Evolutionary conservation across 2,797 vertebrate genomes (phyloP).

Genomic region (Numenius phaeopus): DNA sequence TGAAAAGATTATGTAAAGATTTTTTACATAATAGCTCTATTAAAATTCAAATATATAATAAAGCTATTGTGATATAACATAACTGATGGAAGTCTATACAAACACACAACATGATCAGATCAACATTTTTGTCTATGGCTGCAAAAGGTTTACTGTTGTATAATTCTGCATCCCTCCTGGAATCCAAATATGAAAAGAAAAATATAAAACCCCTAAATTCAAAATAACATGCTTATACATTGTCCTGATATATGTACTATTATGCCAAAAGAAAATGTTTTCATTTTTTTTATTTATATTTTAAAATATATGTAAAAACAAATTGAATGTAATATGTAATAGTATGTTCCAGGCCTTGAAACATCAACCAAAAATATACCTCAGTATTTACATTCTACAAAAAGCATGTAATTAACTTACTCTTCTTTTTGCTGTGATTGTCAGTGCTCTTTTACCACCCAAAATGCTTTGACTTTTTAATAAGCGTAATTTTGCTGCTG

Average conservation of each 20-base stretch:
- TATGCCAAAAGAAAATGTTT: background rate
- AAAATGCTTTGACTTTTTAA: background rate
- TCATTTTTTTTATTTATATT: background rate
- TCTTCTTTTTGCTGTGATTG: slow-evolving; percentile 31
- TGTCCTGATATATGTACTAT: background rate
- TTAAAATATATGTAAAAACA: background rate
- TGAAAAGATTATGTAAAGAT: background rate
- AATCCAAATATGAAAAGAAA: background rate
- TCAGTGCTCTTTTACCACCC: background rate
- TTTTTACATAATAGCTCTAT: background rate
- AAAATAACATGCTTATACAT: background rate
- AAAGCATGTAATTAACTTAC: slow-evolving; percentile 20
- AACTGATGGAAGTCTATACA: background rate
- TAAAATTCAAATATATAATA: background rate
- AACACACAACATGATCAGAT: background rate
- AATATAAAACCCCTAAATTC: background rate
- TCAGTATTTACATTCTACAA: slow-evolving; percentile 31
- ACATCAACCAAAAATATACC: slow-evolving; percentile 34
- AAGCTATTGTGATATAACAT: background rate
- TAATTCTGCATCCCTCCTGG: background rate
- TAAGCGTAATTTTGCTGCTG: background rate
- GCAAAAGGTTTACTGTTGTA: background rate
- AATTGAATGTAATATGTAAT: background rate
- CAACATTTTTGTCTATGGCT: background rate
- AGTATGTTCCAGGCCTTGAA: background rate